Evolutionary conservation across 2,797 vertebrate species (phyloP), one percentile per base, ranked within the genome.

Genomic region (Lepilemur ruficaudatus): DNA sequence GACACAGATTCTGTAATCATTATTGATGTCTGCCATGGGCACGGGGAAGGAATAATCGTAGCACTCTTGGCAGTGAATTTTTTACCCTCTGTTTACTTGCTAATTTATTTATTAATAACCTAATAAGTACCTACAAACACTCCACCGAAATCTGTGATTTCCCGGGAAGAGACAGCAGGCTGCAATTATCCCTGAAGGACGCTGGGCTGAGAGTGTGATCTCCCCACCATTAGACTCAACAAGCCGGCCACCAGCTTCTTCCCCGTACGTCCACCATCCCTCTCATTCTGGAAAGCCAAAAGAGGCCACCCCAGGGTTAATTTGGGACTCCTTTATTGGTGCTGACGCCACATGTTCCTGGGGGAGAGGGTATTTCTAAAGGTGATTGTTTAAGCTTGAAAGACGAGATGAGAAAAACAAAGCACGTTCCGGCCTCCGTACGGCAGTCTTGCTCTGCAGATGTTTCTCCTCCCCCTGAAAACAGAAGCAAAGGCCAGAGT

Each of bases 381-480:
- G 46, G 25, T 1, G 30, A 38, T 75, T 30, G 13, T 30, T 30
- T 76, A 67, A 67, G 46, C n/a, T 84, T 41, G 43, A 69, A 65
- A 92, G 55, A 63, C 1, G 28, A 0, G 0, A 20, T 32, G 48
- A 46, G 46, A 61, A 73, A 83, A 41, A 57, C 0, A 7, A 65
- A 93, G 28, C 30, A 15, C 38, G 50, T 79, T 63, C 75, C n/a
- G 59, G 76, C 30, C 20, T 72, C 59, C 4, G 0, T 7, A 7
- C 7, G 22, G 48, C 6, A 4, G 4, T 90, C 92, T 81, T 84
- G 30, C n/a, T 59, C 50, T 14, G 85, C 10, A 46, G 61, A 61
- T 2, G 7, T 22, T 43, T 89, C 55, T 92, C 41, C 41, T 91
- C 78, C 12, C 72, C 76, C 85, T 92, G 89, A 91, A 94, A 95